Conservation (phyloP, 2,113 vertebrate species). For the Ardeotis arabs region DNA sequence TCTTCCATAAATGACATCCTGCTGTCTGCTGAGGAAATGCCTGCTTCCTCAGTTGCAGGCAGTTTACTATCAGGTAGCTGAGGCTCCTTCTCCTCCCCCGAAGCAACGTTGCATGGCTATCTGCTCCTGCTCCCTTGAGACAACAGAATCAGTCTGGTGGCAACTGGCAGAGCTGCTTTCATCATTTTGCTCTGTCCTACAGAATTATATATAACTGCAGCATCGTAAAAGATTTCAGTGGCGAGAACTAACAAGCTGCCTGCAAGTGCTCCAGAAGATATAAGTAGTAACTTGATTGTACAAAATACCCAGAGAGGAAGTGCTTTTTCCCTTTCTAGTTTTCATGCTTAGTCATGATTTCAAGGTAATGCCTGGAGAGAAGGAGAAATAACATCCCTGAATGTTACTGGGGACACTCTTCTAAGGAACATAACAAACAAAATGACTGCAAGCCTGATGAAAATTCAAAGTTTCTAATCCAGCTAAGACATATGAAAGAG, state of each 20-base stretch:
- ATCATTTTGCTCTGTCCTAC: background rate
- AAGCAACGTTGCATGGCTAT: rapidly evolving
- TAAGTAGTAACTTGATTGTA: background rate
- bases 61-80: background rate
- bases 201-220: background rate
- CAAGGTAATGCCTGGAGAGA: background rate
- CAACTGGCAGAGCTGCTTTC: background rate
- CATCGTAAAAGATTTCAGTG: background rate
- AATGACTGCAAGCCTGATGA: background rate
- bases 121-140: background rate
- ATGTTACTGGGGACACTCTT: background rate
- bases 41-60: background rate
- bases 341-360: background rate
- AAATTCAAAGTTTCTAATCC: slow-evolving; percentile 25
- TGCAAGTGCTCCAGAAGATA: background rate
- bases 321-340: background rate
- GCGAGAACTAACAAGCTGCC: background rate
- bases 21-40: background rate
- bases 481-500: background rate
- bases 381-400: slow-evolving; percentile 9
- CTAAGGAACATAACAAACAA: background rate
- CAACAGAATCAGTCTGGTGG: background rate
- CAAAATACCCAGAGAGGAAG: background rate
- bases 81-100: background rate
- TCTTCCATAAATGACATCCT: background rate